Percentiles rank a stretch among this genome's conserved stretches.
These are phyloP conservation scores for Cataglyphis albicans DNA, from an alignment of 2,888 invertebrate species.

Conservation along the genomic window DNA sequence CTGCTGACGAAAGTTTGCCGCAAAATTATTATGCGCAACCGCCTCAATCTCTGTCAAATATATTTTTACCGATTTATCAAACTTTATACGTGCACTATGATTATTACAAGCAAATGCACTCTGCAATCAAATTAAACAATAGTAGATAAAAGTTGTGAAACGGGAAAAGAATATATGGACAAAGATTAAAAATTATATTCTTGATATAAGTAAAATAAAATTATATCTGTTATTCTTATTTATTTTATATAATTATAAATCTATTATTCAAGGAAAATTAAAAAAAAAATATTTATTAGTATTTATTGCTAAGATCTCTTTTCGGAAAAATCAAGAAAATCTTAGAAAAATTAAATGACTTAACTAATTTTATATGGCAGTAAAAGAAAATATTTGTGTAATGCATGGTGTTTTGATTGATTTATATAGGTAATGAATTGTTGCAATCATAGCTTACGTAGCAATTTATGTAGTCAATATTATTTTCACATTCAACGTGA, in stretches of 20 bases:
- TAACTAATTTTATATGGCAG: neutral
- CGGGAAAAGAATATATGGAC: neutral
- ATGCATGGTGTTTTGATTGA: neutral
- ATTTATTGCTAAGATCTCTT: neutral
- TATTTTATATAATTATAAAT: slow-evolving; percentile 13
- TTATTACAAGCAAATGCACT: neutral
- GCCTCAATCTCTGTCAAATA: slow-evolving; percentile 49
- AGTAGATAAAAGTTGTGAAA: slow-evolving; percentile 10
- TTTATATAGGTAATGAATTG: slow-evolving; percentile 19
- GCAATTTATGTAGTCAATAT: slow-evolving; percentile 42
- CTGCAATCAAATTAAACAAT: slow-evolving; percentile 29
- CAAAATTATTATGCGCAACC: slow-evolving; percentile 42
- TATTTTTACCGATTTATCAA: slow-evolving; percentile 32
- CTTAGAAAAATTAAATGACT: neutral
- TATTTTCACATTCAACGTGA: slow-evolving; percentile 41
- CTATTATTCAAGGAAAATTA: neutral
- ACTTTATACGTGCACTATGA: neutral
- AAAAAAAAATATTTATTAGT: neutral
- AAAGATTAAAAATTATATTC: neutral
- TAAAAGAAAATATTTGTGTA: slow-evolving; percentile 20
- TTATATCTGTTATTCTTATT: neutral
- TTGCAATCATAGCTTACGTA: slow-evolving; percentile 33
- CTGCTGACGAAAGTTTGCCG: slow-evolving; percentile 41
- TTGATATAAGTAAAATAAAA: neutral
- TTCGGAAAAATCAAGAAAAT: neutral